Conservation (phyloP, 2,797 vertebrate species). For the Danio albolineatus region DNA sequence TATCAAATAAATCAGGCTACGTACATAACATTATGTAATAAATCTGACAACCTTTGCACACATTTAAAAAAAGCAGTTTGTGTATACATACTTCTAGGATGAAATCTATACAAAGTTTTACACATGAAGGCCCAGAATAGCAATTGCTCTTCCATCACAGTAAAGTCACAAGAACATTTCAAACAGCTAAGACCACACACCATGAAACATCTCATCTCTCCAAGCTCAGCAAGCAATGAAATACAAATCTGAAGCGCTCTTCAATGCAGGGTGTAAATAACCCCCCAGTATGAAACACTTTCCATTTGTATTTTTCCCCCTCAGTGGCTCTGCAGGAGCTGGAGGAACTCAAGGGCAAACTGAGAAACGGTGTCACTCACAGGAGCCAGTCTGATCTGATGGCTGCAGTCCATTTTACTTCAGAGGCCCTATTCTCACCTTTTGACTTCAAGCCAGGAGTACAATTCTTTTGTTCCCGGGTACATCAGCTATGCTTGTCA, state of each 20-base stretch:
- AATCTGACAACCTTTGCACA: neutral
- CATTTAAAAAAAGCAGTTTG: neutral
- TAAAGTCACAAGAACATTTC: slow-evolving; percentile 18
- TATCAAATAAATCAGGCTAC: neutral
- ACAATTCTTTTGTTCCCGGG: neutral
- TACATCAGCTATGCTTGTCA: slow-evolving; percentile 18
- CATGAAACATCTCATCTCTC: slow-evolving; percentile 24
- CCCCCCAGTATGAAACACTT: neutral
- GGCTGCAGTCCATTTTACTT: neutral
- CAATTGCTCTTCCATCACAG: slow-evolving; percentile 3
- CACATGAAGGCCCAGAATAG: neutral
- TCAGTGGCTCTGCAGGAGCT: neutral
- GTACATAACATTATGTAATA: neutral
- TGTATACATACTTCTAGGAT: neutral
- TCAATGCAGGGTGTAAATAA: slow-evolving; percentile 30
- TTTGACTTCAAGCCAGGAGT: slow-evolving; percentile 7
- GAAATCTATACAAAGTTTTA: slow-evolving; percentile 16
- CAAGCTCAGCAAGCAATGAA: slow-evolving; percentile 18
- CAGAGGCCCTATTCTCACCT: slow-evolving; percentile 7
- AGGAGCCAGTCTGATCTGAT: slow-evolving; percentile 6
- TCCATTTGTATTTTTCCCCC: slow-evolving; percentile 8
- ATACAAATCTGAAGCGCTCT: slow-evolving; percentile 25
- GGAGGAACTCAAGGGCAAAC: slow-evolving; percentile 1
- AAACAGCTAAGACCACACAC: slow-evolving; percentile 43
- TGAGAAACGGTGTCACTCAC: neutral